These are phyloP conservation scores for Epinephelus lanceolatus DNA, from an alignment of 2,113 vertebrate genomes.

Conservation along the genomic window DNA sequence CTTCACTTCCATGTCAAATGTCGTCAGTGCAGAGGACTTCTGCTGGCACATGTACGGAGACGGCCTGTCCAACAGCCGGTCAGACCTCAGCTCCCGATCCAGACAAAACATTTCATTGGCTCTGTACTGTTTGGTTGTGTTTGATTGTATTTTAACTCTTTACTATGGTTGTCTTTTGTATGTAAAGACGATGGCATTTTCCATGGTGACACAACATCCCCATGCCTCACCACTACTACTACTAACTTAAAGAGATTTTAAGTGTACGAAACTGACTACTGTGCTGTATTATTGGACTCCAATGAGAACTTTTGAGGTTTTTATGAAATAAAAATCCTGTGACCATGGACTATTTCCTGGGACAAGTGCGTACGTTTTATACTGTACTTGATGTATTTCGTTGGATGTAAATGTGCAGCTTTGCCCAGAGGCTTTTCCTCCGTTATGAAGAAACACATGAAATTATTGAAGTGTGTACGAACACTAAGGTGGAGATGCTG, in stretches of 20 bases:
- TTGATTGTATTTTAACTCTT: constrained; percentile 71
- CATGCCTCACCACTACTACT: constrained; percentile 62
- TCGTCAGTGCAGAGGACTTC: constrained; percentile 9
- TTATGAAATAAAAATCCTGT: constrained; percentile 67
- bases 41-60: constrained; percentile 22
- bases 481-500: constrained; percentile 53
- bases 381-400: constrained; percentile 54
- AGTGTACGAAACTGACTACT: constrained; percentile 63
- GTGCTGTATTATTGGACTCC: constrained; percentile 67
- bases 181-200: constrained; percentile 54
- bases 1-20: constrained; percentile 60
- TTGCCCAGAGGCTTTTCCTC: constrained; percentile 40
- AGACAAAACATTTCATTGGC: constrained; percentile 57
- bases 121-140: constrained; percentile 74
- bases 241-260: constrained; percentile 66
- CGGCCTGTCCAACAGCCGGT: constrained; percentile 21
- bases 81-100: constrained; percentile 24
- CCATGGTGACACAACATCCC: constrained; percentile 40
- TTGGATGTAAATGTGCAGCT: constrained; percentile 53
- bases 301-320: constrained; percentile 64
- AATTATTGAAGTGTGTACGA: constrained; percentile 34
- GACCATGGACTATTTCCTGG: constrained; percentile 48
- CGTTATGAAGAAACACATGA: constrained; percentile 16
- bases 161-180: constrained; percentile 62
- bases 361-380: constrained; percentile 67